Conservation (phyloP, 2,113 vertebrate species). For the Petrocephalus microphthalmus region DNA sequence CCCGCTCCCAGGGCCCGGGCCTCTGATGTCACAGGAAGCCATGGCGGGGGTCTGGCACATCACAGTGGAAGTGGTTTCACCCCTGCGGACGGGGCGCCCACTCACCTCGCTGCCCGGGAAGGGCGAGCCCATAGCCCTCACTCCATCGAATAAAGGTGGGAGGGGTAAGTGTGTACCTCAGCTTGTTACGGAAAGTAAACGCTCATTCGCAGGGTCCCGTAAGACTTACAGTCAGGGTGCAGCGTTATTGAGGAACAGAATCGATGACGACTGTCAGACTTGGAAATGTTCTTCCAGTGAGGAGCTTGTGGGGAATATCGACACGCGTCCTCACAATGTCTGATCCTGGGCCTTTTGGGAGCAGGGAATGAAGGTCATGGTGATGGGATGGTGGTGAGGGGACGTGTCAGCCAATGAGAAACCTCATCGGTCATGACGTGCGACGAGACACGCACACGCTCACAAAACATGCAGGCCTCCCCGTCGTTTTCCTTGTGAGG, state of each 20-base stretch:
- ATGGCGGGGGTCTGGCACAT: conserved; percentile 42
- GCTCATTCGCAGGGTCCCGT: background rate
- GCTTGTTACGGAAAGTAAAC: background rate
- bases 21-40: conserved; percentile 21
- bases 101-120: conserved; percentile 41
- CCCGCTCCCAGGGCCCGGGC: conserved; percentile 28
- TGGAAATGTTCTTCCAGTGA: background rate
- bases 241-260: background rate
- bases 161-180: background rate
- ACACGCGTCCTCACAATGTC: background rate
- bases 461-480: background rate
- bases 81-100: conserved; percentile 50
- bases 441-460: background rate
- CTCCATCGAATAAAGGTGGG: background rate
- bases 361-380: background rate
- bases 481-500: background rate
- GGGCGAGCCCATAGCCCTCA: background rate
- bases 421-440: background rate
- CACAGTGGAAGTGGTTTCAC: conserved; percentile 63
- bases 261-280: background rate
- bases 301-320: background rate
- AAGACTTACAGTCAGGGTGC: background rate
- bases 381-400: background rate
- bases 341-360: background rate
- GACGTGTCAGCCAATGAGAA: background rate